A percentile compares a stretch with the other conserved stretches of the same genome.
These are phyloP conservation scores for Ornithoptera alexandrae DNA, from an alignment of 2,888 invertebrate species.

Conservation along the genomic window DNA sequence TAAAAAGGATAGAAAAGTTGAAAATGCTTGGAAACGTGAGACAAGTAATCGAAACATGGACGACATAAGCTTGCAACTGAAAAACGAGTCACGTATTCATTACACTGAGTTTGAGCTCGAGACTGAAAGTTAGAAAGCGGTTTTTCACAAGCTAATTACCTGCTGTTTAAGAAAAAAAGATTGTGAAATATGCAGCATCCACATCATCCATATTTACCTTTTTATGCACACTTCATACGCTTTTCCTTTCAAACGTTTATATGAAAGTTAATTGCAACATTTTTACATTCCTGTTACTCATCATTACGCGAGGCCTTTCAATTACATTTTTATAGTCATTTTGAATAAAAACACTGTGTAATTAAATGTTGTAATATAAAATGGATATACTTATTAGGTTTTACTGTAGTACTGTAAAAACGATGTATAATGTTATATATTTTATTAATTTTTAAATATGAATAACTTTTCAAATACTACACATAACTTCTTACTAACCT, in stretches of 20 bases:
- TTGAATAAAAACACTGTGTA: no score
- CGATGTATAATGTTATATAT: no score
- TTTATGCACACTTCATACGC: background rate
- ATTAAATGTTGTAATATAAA: no score
- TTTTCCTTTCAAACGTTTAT: background rate
- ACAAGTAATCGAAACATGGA: conserved; percentile 22
- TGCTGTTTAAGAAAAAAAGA: background rate
- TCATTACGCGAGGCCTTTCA: background rate
- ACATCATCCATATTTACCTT: background rate
- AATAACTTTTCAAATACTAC: no score
- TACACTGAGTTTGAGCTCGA: conserved; percentile 19
- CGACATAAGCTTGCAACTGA: conserved; percentile 23
- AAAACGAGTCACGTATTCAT: conserved; percentile 25
- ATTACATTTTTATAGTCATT: no score
- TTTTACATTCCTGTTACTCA: background rate
- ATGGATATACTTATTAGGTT: no score
- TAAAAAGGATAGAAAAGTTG: no score
- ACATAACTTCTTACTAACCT: no score
- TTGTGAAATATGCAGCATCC: background rate
- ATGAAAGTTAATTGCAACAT: background rate
- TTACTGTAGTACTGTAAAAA: no score
- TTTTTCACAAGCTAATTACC: conserved; percentile 3
- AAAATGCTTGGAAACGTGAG: background rate
- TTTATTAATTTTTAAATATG: no score
- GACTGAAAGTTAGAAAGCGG: background rate